phyloP scores from a whole-genome alignment of 2,113 vertebrate genomes.

The Antechinus flavipes region DNA sequence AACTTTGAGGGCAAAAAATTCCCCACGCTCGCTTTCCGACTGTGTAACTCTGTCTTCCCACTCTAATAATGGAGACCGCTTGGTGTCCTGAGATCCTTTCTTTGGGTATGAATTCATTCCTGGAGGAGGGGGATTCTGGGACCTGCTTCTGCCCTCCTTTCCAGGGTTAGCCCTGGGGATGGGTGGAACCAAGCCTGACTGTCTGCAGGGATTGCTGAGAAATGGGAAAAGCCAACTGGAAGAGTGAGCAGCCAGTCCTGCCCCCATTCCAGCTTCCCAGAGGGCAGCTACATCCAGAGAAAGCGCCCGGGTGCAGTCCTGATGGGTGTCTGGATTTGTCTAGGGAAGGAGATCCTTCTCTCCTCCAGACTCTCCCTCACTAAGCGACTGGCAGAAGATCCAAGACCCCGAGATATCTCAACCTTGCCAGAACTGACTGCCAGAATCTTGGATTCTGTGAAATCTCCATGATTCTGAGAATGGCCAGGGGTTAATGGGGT shows the following conservation, averaged over 20 bases:
- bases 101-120: not conserved
- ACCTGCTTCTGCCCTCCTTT: accelerated
- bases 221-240: not conserved
- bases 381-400: not conserved
- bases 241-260: not conserved
- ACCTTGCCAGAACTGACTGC: not conserved
- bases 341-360: not conserved
- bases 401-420: not conserved
- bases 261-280: not conserved
- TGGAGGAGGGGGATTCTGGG: not conserved
- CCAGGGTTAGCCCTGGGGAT: not conserved
- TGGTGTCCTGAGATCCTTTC: not conserved
- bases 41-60: not conserved
- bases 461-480: not conserved
- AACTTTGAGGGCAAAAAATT: not conserved
- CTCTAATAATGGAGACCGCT: not conserved
- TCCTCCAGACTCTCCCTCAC: not conserved
- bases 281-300: not conserved
- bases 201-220: not conserved
- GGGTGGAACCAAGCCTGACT: not conserved
- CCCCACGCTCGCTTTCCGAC: not conserved
- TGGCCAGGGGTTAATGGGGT: not conserved
- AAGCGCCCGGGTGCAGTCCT: not conserved
- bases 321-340: not conserved
- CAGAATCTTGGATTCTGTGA: not conserved